These are phyloP conservation scores for Pachypanchax playfairii DNA, from an alignment of 2,113 vertebrate genomes.

Conservation along the genomic window DNA sequence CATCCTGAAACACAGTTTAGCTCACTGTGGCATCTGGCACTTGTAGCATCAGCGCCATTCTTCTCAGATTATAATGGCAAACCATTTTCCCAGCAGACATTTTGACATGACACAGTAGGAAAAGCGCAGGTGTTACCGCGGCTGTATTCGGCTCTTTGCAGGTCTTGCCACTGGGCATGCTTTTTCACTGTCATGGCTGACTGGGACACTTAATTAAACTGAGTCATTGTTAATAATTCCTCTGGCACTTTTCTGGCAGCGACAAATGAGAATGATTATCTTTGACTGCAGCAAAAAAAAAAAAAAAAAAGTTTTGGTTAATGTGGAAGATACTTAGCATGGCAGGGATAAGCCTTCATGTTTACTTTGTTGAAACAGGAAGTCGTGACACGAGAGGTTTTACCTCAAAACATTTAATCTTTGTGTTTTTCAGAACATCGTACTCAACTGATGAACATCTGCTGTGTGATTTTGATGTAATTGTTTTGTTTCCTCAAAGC, in stretches of 20 bases:
- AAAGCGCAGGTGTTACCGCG: neutral
- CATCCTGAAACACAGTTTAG: conserved; percentile 12
- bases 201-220: neutral
- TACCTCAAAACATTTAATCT: too few relatives aligned
- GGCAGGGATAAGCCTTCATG: too few relatives aligned
- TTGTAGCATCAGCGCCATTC: neutral
- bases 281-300: neutral
- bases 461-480: neutral
- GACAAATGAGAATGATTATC: neutral
- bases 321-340: neutral
- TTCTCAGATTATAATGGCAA: neutral
- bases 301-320: neutral
- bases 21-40: neutral
- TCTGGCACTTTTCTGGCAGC: neutral
- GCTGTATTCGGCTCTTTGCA: neutral
- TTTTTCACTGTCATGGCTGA: neutral
- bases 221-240: neutral
- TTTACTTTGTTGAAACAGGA: too few relatives aligned
- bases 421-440: neutral
- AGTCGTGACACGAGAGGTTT: too few relatives aligned
- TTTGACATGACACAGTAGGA: conserved; percentile 6
- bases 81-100: neutral
- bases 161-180: neutral
- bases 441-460: conserved; percentile 10
- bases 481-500: conserved; percentile 8